A percentile compares a stretch with the other conserved stretches of the same genome.
Evolutionary conservation across 1,140 invertebrate species (phyloP).

Genomic region (Drosophila aff.): DNA sequence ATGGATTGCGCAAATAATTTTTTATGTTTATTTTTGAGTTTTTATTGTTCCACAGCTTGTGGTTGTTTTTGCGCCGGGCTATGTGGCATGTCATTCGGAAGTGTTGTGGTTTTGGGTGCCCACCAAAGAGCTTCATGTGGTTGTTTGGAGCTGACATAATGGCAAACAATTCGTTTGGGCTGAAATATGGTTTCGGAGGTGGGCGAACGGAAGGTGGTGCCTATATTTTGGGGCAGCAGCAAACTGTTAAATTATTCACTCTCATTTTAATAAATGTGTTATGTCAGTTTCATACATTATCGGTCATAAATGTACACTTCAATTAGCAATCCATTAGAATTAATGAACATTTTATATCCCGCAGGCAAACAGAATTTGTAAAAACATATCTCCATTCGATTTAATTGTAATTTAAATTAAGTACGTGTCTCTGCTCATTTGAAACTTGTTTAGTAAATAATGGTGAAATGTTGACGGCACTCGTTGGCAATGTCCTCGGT

Average conservation of each 20-base stretch:
- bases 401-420: conserved; percentile 29
- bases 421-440: conserved; percentile 4
- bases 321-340: conserved; percentile 8
- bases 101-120: conserved; percentile 17
- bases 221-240: conserved; percentile 19
- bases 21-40: conserved; percentile 53
- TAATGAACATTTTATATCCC: neutral
- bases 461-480: conserved; percentile 4
- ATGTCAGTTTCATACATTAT: neutral
- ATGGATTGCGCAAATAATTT: conserved; percentile 73
- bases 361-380: conserved; percentile 9
- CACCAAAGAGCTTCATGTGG: neutral
- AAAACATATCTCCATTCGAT: neutral
- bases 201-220: conserved; percentile 19
- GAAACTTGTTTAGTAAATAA: conserved; percentile 18
- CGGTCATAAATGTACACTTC: conserved; percentile 1
- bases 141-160: conserved; percentile 4
- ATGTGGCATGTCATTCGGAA: conserved; percentile 12
- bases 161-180: conserved; percentile 18
- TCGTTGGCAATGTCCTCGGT: conserved; percentile 9
- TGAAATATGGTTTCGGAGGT: conserved; percentile 7
- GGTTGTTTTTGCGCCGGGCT: conserved; percentile 18
- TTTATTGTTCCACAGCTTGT: conserved; percentile 54
- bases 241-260: neutral
- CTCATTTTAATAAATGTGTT: neutral